Conservation (phyloP, 2,888 invertebrate species). For the Amiota mariae region DNA sequence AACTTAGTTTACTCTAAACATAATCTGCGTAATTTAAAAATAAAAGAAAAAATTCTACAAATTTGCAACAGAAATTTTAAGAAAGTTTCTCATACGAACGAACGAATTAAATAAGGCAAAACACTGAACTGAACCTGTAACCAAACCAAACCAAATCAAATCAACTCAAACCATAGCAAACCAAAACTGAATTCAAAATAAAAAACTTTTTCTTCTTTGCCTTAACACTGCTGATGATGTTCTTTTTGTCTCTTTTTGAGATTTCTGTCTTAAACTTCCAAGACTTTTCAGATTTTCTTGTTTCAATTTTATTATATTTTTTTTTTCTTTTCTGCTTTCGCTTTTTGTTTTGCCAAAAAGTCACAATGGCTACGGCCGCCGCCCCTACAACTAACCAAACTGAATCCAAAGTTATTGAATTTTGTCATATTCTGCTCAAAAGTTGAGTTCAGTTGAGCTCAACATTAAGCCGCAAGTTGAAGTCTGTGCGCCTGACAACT, state of each 20-base stretch:
- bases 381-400: too few relatives aligned
- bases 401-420: conserved; percentile 12
- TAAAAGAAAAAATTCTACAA: neutral
- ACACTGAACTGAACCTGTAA: neutral
- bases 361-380: too few relatives aligned
- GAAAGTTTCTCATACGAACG: neutral
- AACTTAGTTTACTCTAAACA: neutral
- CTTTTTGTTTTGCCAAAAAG: too few relatives aligned
- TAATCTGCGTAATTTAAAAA: too few relatives aligned
- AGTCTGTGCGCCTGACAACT: too few relatives aligned
- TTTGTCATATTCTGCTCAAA: neutral
- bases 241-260: neutral
- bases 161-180: too few relatives aligned
- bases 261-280: neutral
- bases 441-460: neutral
- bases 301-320: too few relatives aligned
- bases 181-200: neutral
- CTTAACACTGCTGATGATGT: neutral
- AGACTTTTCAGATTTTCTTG: neutral
- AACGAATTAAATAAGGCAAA: too few relatives aligned
- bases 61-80: conserved; percentile 15
- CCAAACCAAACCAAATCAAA: neutral
- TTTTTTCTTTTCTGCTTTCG: too few relatives aligned
- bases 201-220: neutral
- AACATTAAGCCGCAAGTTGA: conserved; percentile 2